phyloP scores from a whole-genome alignment of 2,113 vertebrate species.

The Ondatra zibethicus region DNA sequence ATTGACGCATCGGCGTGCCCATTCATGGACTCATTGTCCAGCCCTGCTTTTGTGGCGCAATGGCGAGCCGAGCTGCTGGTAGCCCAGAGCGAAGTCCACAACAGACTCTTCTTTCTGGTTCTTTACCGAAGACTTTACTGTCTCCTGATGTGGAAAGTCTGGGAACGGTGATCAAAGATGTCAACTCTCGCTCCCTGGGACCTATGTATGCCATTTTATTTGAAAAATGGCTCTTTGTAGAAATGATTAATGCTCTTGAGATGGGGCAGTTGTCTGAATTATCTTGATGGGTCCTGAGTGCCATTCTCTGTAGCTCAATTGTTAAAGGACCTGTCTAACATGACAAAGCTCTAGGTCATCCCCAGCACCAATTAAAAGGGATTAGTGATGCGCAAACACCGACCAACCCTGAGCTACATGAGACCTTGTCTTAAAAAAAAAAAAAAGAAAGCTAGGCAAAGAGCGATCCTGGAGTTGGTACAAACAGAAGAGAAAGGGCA shows the following conservation, averaged over 20 bases:
- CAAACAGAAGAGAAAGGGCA: not conserved
- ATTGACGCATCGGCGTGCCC: not conserved
- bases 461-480: not conserved
- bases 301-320: not conserved
- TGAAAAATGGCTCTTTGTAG: not conserved
- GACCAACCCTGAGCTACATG: not conserved
- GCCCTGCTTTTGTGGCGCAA: not conserved
- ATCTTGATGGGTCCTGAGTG: not conserved
- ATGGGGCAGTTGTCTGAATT: not conserved
- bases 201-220: not conserved
- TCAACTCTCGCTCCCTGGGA: not conserved
- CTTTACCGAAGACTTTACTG: not conserved
- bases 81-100: not conserved
- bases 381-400: too few species aligned
- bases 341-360: not conserved
- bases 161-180: not conserved
- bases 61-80: not conserved
- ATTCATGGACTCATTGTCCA: not conserved
- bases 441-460: not conserved
- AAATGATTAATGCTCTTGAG: not conserved
- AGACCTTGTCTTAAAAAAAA: not conserved
- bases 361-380: not conserved
- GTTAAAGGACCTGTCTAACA: not conserved
- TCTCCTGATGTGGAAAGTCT: not conserved
- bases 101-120: not conserved